phyloP scores from a whole-genome alignment of 2,888 invertebrate species.

The Scaptomyza reducta region DNA sequence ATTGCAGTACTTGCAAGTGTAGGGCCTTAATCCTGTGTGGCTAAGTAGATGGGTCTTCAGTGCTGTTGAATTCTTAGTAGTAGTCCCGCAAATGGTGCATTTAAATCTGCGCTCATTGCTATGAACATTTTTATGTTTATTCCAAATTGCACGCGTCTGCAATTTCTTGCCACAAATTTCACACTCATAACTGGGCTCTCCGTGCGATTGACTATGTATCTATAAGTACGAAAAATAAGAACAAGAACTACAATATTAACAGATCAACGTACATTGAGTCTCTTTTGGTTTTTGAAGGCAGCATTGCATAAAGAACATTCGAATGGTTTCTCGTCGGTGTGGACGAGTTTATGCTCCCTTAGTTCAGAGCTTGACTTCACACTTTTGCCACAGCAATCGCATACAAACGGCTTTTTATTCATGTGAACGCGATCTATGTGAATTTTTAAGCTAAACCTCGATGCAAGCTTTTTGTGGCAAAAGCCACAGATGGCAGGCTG shows the following conservation, averaged over 20 bases:
- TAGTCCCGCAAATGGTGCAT: constrained; percentile 81
- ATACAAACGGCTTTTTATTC: constrained; percentile 83
- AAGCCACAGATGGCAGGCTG: constrained; percentile 17
- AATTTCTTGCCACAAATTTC: constrained; percentile 83
- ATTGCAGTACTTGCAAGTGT: constrained; percentile 82
- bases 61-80: constrained; percentile 82
- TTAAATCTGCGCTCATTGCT: constrained; percentile 79
- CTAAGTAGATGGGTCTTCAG: constrained; percentile 82
- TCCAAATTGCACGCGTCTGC: constrained; percentile 84
- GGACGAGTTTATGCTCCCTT: constrained; percentile 85
- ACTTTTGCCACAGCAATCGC: constrained; percentile 84
- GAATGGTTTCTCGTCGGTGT: constrained; percentile 84
- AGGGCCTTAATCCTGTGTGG: constrained; percentile 83
- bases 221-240: constrained; percentile 17
- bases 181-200: constrained; percentile 83
- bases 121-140: constrained; percentile 84
- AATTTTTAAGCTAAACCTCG: constrained; percentile 37
- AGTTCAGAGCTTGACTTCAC: constrained; percentile 84
- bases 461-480: constrained; percentile 42
- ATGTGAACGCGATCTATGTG: constrained; percentile 79
- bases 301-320: constrained; percentile 83
- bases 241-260: background rate
- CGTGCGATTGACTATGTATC: constrained; percentile 84
- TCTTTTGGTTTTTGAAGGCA: constrained; percentile 81
- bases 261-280: constrained; percentile 71